These are phyloP conservation scores for Nowickia ferox DNA, from an alignment of 2,888 invertebrate species.

Conservation along the genomic window DNA sequence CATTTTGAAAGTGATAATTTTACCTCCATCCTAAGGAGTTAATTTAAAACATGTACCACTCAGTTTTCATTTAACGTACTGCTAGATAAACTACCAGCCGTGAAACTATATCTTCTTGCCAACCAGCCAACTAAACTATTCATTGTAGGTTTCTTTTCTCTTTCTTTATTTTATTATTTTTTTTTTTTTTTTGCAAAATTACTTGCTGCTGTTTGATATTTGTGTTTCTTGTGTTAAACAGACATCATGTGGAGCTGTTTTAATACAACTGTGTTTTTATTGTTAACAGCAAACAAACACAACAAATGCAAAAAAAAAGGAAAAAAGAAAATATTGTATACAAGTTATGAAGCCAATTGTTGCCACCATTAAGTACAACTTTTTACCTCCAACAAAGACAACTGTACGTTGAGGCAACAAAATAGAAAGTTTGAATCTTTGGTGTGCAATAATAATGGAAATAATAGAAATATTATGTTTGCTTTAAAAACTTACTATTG, in stretches of 20 bases:
- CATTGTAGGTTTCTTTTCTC: background rate
- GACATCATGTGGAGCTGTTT: slow-evolving; percentile 61
- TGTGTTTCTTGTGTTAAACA: slow-evolving; percentile 37
- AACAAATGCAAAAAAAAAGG: slow-evolving; percentile 35
- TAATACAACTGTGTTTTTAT: background rate
- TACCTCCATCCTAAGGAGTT: background rate
- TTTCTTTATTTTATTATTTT: too few relatives aligned
- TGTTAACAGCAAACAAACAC: slow-evolving; percentile 2
- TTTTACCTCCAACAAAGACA: slow-evolving; percentile 28
- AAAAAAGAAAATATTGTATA: slow-evolving; percentile 52
- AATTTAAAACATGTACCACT: slow-evolving; percentile 11
- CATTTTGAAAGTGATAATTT: background rate
- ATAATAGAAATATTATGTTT: slow-evolving; percentile 65
- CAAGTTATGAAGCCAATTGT: slow-evolving; percentile 71
- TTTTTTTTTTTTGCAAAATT: background rate
- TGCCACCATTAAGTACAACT: slow-evolving; percentile 54
- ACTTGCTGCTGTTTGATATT: slow-evolving; percentile 36
- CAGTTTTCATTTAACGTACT: slow-evolving; percentile 23
- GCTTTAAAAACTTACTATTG: slow-evolving; percentile 38
- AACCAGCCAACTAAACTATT: slow-evolving; percentile 32
- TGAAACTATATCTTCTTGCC: slow-evolving; percentile 21
- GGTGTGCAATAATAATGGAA: slow-evolving; percentile 45
- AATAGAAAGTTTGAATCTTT: slow-evolving; percentile 55
- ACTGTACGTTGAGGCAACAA: background rate
- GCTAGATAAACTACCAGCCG: slow-evolving; percentile 38